Evolutionary conservation across 2,113 vertebrate species (phyloP), one percentile per base, ranked within the genome.

Genomic region (Felis chaus): DNA sequence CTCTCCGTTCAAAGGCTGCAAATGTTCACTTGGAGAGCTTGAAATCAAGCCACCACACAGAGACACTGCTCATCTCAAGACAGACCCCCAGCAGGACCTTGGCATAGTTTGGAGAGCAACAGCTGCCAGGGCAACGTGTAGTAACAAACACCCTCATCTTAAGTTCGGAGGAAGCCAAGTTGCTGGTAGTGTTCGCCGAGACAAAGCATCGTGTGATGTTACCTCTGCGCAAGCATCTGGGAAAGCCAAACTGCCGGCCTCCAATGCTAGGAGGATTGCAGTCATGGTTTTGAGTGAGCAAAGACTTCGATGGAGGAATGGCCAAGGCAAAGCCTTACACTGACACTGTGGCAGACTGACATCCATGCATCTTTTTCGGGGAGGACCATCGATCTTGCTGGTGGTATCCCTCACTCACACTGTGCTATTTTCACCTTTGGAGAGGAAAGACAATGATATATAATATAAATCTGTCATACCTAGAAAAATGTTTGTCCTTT

Each of bases 391-490:
- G 2, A 0, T 88, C 83, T 79, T 87, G 31, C 61, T 80, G 33
- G 19, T 81, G 65, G 7, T 91, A 5, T 21, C 7, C 16, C 50
- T 36, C 5, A 15, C 4, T 80, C 55, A 71, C 25, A 53, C 36
- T 74, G 48, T 68, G 65, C 19, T 53, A 29, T 89, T 79, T 82
- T 45, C 18, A 21, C 87, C 39, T 76, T 79, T 66, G 87, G n/a
- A 84, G 45, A 80, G 27, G 31, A 83, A 97, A 84, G 21, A 10
- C 74, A 87, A 83, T 55, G 41, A 41, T 84, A 31, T 68, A 55
- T 82, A 73, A 66, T 15, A 91, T 73, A 97, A 96, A 95, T 41
- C 74, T 93, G 33, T 93, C 90, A 29, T 73, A 88, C 21, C 55
- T 85, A 85, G 81, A 97, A 94, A 84, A 85, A 65, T 81, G 31